Base-by-base conservation (phyloP, 2,797 vertebrate genomes). In the Nannoperca obscura region DNA sequence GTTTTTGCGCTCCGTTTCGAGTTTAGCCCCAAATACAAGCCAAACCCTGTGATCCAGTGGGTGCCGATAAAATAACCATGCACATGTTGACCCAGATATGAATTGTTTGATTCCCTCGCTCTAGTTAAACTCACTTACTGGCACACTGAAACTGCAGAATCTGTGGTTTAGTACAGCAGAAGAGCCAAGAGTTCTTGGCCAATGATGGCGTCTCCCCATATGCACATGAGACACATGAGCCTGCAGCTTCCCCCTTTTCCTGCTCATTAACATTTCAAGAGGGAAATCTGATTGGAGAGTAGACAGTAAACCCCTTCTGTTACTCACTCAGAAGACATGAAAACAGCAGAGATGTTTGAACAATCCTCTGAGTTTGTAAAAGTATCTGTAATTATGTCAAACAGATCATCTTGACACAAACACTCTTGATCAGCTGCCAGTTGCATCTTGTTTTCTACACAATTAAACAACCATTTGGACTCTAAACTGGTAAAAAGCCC, bases 251-350 rank as follows among this genome's bases (percentile, higher is more conserved):
- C 74, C 84, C 70, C 12, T 44, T 83, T 82, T 82, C 81, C 78
- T 22, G 24, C 81, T 87, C 74, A 83, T 93, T 84, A 92, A 91
- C 86, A 88, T 92, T 93, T 92, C 71, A 93, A 40, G 76, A 70
- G 78, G 78, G 46, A 65, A 81, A 65, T 62, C 66, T 78, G 76
- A 86, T 81, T 83, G 68, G 63, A 50, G 60, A 82, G 8, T 44
- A 71, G 24, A 57, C 24, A 72, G 61, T 32, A 42, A 75, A 55
- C 6, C 14, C 22, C 36, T 67, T 65, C 60, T 68, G 66, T 59
- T 47, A 8, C 53, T 72, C 30, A 52, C 54, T 67, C 34, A 57
- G 14, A 69, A 42, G 44, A 55, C 61, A 59, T 59, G 3, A 54
- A 65, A 44, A 52, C 61, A 36, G 52, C 64, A 38, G 58, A 82